Base-by-base conservation (phyloP, 2,888 invertebrate genomes). In the Craniophora ligustri region DNA sequence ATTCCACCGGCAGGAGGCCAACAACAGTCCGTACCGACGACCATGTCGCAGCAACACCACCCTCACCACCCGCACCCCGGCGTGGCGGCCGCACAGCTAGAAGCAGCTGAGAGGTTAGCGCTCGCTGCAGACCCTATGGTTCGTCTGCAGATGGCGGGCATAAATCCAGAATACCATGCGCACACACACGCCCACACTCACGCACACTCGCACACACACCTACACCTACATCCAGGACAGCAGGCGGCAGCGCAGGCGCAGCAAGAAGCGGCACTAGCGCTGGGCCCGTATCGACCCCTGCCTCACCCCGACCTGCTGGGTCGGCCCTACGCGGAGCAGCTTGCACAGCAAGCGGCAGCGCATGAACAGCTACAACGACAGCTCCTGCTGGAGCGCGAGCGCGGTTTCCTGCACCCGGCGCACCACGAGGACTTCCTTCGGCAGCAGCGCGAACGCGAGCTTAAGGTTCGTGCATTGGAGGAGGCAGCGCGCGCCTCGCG, bases 111-210 rank as follows among this genome's bases (percentile, higher is more conserved):
- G 89, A 94, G 97, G 72, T 91, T 97, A 69, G 97, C 97, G 61
- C 94, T 97, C 78, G 97, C 98, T 61, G 97, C 97, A 69, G 98
- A 98, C 92, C 98, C 98, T 64, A 97, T 98, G 97, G 97, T 96
- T 90, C 96, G 98, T 76, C 93, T 98, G 85, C 98, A 98, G 94
- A 98, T 98, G 98, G 98, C 98, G 76, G 97, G 98, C 85, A 96
- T 97, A 79, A 96, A 95, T 77, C 96, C 96, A 41, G 97, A 97
- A 94, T 97, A 97, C 94, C 98, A 98, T 92, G 97, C 97, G 82
- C 98, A 98, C 94, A 97, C 98, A 75, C 98, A 98, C 90, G 97
- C 97, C 78, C 97, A 98, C 93, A 97, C 97, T 73, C 97, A 97
- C 89, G 97, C 98, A 83, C 98, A 98, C 94, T 97, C 98, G 79